Conservation (phyloP, 2,113 vertebrate species). For the Pseudois nayaur region DNA sequence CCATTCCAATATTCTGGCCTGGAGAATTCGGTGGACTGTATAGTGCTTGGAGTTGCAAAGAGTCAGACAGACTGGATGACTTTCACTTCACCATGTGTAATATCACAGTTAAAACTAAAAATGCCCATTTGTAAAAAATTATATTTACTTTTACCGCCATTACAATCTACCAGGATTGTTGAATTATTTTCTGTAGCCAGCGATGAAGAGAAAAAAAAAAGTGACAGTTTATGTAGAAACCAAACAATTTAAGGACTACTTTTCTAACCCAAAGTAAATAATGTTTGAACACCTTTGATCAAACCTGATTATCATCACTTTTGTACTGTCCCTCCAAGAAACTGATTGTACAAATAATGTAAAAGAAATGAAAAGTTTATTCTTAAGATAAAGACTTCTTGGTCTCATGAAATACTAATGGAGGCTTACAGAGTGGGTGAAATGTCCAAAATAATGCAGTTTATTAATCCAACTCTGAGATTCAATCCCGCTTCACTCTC, state of each 20-base stretch:
- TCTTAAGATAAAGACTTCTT: not conserved
- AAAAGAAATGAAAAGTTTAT: not conserved
- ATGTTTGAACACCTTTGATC: not conserved
- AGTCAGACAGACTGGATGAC: not conserved
- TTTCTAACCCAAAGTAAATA: not conserved
- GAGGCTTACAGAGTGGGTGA: not conserved
- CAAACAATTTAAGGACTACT: not conserved
- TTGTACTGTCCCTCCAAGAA: not conserved
- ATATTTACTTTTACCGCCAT: not conserved
- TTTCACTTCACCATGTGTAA: not conserved
- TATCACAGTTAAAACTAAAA: constrained; percentile 46
- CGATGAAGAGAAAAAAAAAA: not conserved
- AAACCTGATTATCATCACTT: not conserved
- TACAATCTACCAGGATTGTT: not conserved
- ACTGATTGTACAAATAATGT: not conserved
- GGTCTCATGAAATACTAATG: not conserved
- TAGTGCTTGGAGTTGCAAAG: not conserved
- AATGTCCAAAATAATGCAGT: not conserved
- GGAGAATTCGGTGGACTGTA: not conserved
- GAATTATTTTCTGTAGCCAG: not conserved
- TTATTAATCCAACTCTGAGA: not conserved
- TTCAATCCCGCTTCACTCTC: not conserved
- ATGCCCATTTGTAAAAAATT: not conserved
- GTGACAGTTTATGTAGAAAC: not conserved
- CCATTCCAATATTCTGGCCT: not conserved